phyloP scores from a whole-genome alignment of 2,113 vertebrate species.

The Callospermophilus lateralis region DNA sequence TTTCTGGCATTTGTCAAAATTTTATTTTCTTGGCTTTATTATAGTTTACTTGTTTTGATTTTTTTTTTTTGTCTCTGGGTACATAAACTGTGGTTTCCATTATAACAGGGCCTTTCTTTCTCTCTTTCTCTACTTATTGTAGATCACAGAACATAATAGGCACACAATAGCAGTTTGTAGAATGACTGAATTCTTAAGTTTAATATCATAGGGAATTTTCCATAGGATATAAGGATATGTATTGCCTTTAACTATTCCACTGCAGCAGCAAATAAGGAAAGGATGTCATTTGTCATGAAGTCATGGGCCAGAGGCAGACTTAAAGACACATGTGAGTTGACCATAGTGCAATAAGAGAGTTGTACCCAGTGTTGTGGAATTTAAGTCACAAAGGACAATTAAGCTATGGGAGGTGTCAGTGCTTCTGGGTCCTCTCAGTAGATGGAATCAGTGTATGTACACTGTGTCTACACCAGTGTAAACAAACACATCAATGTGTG shows the following conservation, averaged over 20 bases:
- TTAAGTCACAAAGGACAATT: background rate
- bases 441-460: background rate
- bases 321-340: background rate
- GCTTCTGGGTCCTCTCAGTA: background rate
- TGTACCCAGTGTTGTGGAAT: background rate
- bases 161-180: background rate
- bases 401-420: background rate
- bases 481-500: background rate
- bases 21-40: background rate
- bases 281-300: background rate
- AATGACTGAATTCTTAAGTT: background rate
- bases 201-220: background rate
- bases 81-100: background rate
- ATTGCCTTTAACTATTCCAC: background rate
- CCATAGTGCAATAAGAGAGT: background rate
- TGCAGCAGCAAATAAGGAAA: background rate
- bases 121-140: background rate
- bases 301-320: background rate
- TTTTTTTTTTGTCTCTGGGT: background rate
- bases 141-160: background rate
- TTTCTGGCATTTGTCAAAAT: background rate
- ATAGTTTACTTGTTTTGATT: background rate
- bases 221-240: background rate
- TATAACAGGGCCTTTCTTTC: background rate
- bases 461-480: background rate